Evolutionary conservation across 2,888 invertebrate genomes (phyloP).

Genomic region (Physocephala rufipes): DNA sequence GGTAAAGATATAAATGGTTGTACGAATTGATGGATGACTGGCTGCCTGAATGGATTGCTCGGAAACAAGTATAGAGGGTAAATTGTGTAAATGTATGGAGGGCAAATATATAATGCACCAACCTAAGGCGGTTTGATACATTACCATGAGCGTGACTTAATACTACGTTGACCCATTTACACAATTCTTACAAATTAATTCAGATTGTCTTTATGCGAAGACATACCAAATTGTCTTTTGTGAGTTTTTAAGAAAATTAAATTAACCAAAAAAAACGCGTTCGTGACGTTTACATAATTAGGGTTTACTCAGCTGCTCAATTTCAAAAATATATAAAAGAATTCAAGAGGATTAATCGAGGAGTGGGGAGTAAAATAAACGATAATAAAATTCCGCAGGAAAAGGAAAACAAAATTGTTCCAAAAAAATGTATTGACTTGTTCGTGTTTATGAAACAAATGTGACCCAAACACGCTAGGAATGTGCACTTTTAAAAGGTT

Average conservation of each 20-base stretch:
- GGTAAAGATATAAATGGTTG: background rate
- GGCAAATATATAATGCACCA: background rate
- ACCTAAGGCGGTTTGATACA: slow-evolving; percentile 20
- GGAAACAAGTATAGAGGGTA: too few relatives aligned
- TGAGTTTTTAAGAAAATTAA: too few relatives aligned
- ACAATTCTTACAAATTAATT: slow-evolving; percentile 30
- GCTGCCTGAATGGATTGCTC: background rate
- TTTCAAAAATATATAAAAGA: too few relatives aligned
- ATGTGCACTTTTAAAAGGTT: background rate
- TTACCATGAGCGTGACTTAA: slow-evolving; percentile 25
- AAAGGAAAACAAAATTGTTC: too few relatives aligned
- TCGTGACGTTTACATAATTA: too few relatives aligned
- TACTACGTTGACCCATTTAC: slow-evolving; percentile 30
- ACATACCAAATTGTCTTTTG: too few relatives aligned
- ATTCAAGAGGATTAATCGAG: too few relatives aligned
- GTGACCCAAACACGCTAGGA: slow-evolving; percentile 4
- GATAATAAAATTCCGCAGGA: too few relatives aligned
- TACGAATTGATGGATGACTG: background rate
- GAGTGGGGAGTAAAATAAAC: too few relatives aligned
- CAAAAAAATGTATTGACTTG: too few relatives aligned
- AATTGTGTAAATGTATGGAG: background rate
- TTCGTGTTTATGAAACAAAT: background rate
- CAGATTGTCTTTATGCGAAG: slow-evolving; percentile 5
- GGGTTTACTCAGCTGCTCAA: too few relatives aligned
- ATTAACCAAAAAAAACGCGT: too few relatives aligned